Evolutionary conservation across 2,888 invertebrate species (phyloP).

Genomic region (Hemicrepidius hirtus): DNA sequence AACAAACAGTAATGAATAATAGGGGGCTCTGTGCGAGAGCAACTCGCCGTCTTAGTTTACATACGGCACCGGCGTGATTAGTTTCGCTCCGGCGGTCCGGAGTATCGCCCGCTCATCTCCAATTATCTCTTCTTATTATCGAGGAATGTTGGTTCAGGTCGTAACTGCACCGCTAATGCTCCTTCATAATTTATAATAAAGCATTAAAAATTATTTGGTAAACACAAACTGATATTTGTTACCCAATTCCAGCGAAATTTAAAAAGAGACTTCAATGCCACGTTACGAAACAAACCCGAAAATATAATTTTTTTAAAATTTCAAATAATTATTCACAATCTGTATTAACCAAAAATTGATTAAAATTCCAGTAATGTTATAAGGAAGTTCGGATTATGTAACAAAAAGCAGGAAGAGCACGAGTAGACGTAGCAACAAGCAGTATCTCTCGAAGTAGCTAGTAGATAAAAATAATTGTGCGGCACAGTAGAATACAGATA

Average conservation of each 20-base stretch:
- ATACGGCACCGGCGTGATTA: conserved; percentile 49
- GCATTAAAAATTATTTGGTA: not conserved
- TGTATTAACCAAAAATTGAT: too few relatives aligned
- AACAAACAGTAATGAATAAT: conserved; percentile 45
- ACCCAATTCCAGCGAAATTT: not conserved
- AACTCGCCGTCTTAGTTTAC: conserved; percentile 47
- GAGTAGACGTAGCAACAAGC: conserved; percentile 32
- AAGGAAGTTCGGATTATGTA: conserved; percentile 9
- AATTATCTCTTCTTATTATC: conserved; percentile 52
- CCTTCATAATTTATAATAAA: not conserved
- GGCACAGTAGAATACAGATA: conserved; percentile 51
- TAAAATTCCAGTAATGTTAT: not conserved
- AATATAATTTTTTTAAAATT: too few relatives aligned
- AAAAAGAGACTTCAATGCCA: not conserved
- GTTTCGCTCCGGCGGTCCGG: conserved; percentile 50
- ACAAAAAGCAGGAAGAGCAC: conserved; percentile 43
- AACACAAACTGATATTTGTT: not conserved
- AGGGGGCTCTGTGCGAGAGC: conserved; percentile 31
- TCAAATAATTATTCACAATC: too few relatives aligned
- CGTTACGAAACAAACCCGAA: not conserved
- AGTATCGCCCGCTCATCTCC: conserved; percentile 47
- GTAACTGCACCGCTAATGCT: conserved; percentile 28
- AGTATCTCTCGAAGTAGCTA: conserved; percentile 37
- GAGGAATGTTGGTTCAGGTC: conserved; percentile 47
- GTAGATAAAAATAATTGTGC: conserved; percentile 52